Evolutionary conservation across 2,797 vertebrate species (phyloP), one percentile per base, ranked within the genome.

Genomic region (Intellagama lesueurii): DNA sequence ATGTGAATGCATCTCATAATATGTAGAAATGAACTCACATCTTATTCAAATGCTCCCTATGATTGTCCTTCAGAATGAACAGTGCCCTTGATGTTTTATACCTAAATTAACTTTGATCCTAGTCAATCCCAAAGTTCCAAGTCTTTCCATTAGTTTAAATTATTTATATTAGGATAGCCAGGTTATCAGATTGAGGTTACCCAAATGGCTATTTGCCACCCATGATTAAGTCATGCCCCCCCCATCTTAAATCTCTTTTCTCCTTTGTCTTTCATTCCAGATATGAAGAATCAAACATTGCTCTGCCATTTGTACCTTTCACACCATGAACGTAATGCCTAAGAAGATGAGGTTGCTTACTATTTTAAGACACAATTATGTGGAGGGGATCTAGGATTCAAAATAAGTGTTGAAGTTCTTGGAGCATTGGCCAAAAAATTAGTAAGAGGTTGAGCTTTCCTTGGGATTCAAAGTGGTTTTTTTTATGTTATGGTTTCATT

Each of bases 221-320:
- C 90, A 93, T 93, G 92, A 95, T 94, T 94, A 95, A 94, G 95
- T 92, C 91, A 88, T 90, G 78, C 17, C 89, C 90, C 94, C 90
- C 89, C 94, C 93, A 87, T 91, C 52, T 92, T 94, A 94, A 94
- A 86, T 91, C 93, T 94, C 92, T 93, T 60, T 86, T 93, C 77
- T 93, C 90, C 70, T 81, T 87, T 92, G 89, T 93, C 95, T 92
- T 81, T 92, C 47, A 1, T 83, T 92, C 75, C 91, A 89, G 80
- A 87, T 93, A 19, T 22, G 19, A 22, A 85, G 92, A 92, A 91
- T 93, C 92, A 91, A 92, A 94, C 92, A 92, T 92, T 92, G 92
- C 91, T 90, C 84, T 91, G 91, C 89, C 44, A 47, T 94, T 88
- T 93, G 90, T 88, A 87, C 91, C 83, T 91, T 87, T 80, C 80